These are phyloP conservation scores for Xenus cinereus DNA, from an alignment of 2,113 vertebrate species.

Conservation along the genomic window DNA sequence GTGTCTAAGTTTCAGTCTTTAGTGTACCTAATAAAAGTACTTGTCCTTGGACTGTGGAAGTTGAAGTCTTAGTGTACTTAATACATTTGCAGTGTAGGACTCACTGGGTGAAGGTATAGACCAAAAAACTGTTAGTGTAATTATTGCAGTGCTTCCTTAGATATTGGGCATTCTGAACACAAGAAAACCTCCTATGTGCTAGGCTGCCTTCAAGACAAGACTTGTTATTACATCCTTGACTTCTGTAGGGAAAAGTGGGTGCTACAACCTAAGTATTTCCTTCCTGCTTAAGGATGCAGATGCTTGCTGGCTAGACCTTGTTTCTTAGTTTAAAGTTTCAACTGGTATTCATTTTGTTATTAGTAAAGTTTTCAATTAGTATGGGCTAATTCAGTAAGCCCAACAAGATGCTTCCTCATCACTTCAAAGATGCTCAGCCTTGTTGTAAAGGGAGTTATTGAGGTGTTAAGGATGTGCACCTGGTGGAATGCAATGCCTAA, in stretches of 20 bases:
- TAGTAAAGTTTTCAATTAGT: no score
- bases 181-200: not conserved
- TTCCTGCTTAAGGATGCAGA: not conserved
- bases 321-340: not conserved
- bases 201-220: not conserved
- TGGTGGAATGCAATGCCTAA: not conserved
- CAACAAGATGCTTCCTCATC: not conserved
- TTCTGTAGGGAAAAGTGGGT: not conserved
- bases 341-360: no score
- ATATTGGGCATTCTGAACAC: not conserved
- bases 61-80: not conserved
- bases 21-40: not conserved
- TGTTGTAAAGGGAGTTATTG: not conserved
- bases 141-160: not conserved
- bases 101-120: not conserved
- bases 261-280: fast-evolving
- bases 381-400: not conserved
- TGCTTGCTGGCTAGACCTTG: not conserved
- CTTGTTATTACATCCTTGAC: not conserved
- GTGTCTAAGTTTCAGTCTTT: not conserved
- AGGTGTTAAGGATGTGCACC: not conserved
- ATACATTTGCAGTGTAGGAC: not conserved
- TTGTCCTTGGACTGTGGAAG: not conserved
- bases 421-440: not conserved
- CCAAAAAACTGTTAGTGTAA: not conserved